These are phyloP conservation scores for Melanotaenia boesemani DNA, from an alignment of 2,797 vertebrate genomes.

Conservation along the genomic window DNA sequence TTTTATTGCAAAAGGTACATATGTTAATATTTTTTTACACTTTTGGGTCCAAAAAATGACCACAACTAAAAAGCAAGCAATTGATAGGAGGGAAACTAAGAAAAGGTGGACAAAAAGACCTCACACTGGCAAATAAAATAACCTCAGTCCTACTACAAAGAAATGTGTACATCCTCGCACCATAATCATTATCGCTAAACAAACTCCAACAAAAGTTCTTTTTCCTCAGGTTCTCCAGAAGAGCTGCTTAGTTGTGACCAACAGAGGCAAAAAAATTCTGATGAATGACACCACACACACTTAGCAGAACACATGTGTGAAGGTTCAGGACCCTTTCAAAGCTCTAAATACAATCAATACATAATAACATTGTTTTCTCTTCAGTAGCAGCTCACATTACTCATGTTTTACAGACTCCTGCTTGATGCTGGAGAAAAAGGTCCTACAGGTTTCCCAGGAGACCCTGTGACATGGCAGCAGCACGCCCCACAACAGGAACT, in stretches of 20 bases:
- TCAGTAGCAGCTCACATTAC: slow-evolving; percentile 31
- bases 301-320: neutral
- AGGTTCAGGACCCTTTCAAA: neutral
- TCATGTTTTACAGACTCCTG: slow-evolving; percentile 8
- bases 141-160: neutral
- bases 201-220: neutral
- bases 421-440: slow-evolving; percentile 25
- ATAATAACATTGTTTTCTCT: slow-evolving; percentile 26
- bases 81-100: neutral
- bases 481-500: neutral
- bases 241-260: slow-evolving; percentile 3
- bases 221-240: neutral
- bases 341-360: slow-evolving; percentile 30
- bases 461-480: slow-evolving; percentile 28
- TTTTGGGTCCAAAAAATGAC: neutral
- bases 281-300: neutral
- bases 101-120: neutral
- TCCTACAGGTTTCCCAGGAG: slow-evolving; percentile 40
- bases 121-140: neutral
- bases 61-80: neutral
- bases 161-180: neutral
- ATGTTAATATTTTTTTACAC: too few relatives aligned
- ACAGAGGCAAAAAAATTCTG: neutral
- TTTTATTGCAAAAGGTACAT: neutral
- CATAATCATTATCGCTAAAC: neutral